phyloP scores from a whole-genome alignment of 2,113 vertebrate genomes.

The Marmota monax region DNA sequence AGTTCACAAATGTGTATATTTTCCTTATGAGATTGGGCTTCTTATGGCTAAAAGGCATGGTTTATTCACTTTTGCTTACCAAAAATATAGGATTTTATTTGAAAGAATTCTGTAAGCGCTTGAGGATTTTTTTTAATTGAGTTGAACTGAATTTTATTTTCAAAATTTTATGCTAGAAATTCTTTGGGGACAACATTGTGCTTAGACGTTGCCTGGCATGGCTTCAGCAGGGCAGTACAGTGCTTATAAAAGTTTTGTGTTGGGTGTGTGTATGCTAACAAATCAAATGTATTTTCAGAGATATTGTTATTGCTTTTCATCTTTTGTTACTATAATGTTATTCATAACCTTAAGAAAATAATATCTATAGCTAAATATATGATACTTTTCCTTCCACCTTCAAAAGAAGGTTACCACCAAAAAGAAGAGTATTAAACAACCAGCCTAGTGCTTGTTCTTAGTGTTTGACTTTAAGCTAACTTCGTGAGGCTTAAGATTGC shows the following conservation, averaged over 20 bases:
- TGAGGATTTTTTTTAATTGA: background rate
- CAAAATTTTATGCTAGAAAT: background rate
- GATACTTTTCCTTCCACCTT: background rate
- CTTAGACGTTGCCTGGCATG: background rate
- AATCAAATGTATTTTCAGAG: conserved; percentile 18
- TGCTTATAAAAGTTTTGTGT: background rate
- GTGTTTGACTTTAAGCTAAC: background rate
- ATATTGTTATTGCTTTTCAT: background rate
- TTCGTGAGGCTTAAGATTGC: background rate
- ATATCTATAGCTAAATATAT: background rate
- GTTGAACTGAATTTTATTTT: background rate
- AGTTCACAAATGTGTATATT: background rate
- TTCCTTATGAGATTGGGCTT: background rate
- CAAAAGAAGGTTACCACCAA: background rate
- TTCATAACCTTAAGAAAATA: background rate
- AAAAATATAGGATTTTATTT: background rate
- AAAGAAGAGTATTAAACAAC: background rate
- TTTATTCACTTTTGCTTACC: conserved; percentile 17
- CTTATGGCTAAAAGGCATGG: background rate
- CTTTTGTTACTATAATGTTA: background rate
- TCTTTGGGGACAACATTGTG: background rate
- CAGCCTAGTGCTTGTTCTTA: background rate
- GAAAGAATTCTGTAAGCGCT: background rate
- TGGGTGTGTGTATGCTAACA: background rate
- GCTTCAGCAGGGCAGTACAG: background rate